A percentile compares a stretch with the other conserved stretches of the same genome.
phyloP scores from a whole-genome alignment of 2,888 invertebrate species.

The Lymantria monacha region DNA sequence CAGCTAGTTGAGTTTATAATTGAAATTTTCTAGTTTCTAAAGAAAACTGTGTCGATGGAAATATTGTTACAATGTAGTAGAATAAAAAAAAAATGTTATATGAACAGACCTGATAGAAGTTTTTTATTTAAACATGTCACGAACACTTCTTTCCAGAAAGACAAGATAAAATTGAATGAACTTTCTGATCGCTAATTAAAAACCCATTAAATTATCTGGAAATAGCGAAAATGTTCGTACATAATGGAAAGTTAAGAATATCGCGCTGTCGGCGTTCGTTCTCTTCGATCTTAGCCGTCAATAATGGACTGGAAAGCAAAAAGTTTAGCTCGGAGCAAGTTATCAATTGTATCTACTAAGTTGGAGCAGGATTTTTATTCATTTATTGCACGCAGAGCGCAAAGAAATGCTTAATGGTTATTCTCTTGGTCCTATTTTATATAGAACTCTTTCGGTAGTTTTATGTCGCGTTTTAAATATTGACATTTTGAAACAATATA shows the following conservation, averaged over 20 bases:
- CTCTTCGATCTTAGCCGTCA: slow-evolving; percentile 53
- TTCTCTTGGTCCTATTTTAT: slow-evolving; percentile 60
- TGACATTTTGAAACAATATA: no score
- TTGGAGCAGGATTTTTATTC: slow-evolving; percentile 64
- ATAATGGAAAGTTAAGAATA: slow-evolving; percentile 45
- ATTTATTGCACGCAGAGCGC: slow-evolving; percentile 67
- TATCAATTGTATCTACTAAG: slow-evolving; percentile 73
- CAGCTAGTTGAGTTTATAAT: slow-evolving; percentile 60
- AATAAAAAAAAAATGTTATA: background rate
- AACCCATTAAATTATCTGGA: slow-evolving; percentile 34
- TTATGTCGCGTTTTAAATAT: slow-evolving; percentile 51
- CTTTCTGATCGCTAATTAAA: slow-evolving; percentile 25
- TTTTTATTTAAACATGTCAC: slow-evolving; percentile 6
- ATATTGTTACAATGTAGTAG: background rate
- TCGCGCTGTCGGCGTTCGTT: slow-evolving; percentile 43
- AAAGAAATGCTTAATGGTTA: slow-evolving; percentile 70
- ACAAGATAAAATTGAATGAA: slow-evolving; percentile 9
- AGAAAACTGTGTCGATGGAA: background rate
- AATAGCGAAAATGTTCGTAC: slow-evolving; percentile 30
- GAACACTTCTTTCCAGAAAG: slow-evolving; percentile 12
- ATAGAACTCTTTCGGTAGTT: slow-evolving; percentile 59
- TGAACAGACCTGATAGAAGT: background rate
- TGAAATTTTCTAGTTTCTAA: slow-evolving; percentile 26
- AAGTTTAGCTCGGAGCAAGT: slow-evolving; percentile 66
- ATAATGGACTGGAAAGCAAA: slow-evolving; percentile 66